Evolutionary conservation across 2,888 invertebrate genomes (phyloP), one percentile per base, ranked within the genome.

Genomic region (Heliconius sara): DNA sequence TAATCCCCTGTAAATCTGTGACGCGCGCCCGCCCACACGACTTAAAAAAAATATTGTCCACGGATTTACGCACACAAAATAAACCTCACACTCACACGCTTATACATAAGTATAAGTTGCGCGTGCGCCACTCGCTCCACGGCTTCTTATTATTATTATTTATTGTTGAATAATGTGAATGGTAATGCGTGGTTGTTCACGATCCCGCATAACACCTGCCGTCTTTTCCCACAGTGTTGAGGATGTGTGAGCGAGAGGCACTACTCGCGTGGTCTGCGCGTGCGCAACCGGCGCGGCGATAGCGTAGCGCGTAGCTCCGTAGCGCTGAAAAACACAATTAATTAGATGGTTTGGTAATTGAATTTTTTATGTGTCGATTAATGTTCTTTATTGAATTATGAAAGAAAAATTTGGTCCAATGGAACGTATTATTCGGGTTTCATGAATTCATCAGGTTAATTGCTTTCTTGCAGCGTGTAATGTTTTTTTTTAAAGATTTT

Each of bases 191-290:
- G 94, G 94, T 93, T 94, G 95, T 95, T 95, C 95, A 95, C 95
- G 95, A 95, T 95, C 94, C 92, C 94, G 95, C 95, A 93, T 93
- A 95, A 92, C 96, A 96, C 96, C 96, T 96, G 96, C 96, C 95
- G 93, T 93, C 91, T 95, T 95, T 95, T 95, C 95, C 95, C 95
- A 95, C 95, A 95, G 92, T 95, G 93, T 91, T 92, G 93, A 93
- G 92, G 93, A 93, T 92, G 93, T 84, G 85, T 82, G 93, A 87
- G 92, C 86, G 92, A 87, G 93, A 92, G 86, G 85, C 82, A 82
- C 81, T 81, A 81, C 84, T 84, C 90, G 92, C 92, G 92, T 92
- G 94, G 89, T 89, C 82, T 89, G 89, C 91, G 90, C 93, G 93
- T 88, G 93, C 92, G 89, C 82, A 90, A 90, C 85, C 82, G 86